A percentile compares a stretch with the other conserved stretches of the same genome.
Conservation (phyloP, 1,140 invertebrate genomes). For the Leguminivora glycinivorella region DNA sequence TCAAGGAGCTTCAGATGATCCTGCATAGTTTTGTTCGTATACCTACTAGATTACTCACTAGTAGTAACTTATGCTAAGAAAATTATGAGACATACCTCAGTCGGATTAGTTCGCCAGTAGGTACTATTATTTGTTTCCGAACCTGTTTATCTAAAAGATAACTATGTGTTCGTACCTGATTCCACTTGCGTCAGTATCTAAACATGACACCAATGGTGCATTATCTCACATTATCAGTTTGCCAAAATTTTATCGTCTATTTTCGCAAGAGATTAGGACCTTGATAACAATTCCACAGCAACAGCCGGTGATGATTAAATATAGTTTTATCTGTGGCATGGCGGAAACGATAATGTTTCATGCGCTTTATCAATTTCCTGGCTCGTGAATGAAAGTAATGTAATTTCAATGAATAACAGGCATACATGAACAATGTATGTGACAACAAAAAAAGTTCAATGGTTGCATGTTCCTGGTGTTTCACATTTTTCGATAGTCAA, state of each 20-base stretch:
- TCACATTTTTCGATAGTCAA: too few species aligned
- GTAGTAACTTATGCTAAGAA: background rate
- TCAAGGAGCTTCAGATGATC: background rate
- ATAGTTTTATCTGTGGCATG: constrained; percentile 18
- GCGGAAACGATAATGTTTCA: constrained; percentile 18
- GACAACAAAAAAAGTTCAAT: background rate
- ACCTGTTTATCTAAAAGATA: constrained; percentile 5
- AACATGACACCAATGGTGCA: constrained; percentile 16
- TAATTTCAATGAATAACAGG: background rate
- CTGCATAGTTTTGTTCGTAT: background rate
- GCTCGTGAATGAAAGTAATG: constrained; percentile 3
- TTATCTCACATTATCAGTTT: background rate
- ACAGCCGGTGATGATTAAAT: background rate
- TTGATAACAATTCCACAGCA: constrained; percentile 24
- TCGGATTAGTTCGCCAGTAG: background rate
- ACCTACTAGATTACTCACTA: background rate
- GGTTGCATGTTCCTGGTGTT: background rate
- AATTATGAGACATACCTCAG: background rate
- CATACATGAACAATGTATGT: background rate
- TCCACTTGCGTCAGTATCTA: background rate
- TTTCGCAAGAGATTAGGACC: constrained; percentile 2
- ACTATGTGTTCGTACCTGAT: background rate
- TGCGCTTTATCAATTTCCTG: constrained; percentile 23
- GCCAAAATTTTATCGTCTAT: constrained; percentile 19
- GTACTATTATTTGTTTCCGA: background rate